Conservation (phyloP, 1,140 invertebrate genomes). For the Bradysia coprophila region DNA sequence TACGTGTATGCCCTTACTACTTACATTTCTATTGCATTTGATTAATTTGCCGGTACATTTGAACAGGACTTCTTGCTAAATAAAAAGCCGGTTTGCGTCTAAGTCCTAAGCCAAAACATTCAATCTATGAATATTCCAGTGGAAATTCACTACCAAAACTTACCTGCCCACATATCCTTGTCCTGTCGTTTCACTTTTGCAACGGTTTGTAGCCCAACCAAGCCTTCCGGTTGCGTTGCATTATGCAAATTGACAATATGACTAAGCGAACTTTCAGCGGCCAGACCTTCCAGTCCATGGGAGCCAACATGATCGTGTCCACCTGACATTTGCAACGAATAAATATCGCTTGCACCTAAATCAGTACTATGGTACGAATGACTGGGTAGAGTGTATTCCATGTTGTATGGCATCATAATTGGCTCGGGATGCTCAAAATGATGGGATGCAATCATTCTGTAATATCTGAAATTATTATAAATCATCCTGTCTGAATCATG, state of each 20-base stretch:
- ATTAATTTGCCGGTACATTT: too few species aligned
- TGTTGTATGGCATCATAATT: conserved; percentile 19
- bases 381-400: conserved; percentile 14
- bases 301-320: neutral
- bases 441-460: neutral
- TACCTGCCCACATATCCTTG: conserved; percentile 1
- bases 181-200: conserved; percentile 1
- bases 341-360: conserved; percentile 5
- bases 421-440: neutral
- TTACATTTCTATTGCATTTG: too few species aligned
- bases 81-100: too few species aligned
- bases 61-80: too few species aligned
- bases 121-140: too few species aligned
- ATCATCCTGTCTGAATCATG: too few species aligned
- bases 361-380: conserved; percentile 12
- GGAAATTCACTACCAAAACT: too few species aligned
- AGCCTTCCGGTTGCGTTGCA: neutral
- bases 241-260: neutral
- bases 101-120: too few species aligned
- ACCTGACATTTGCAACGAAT: neutral
- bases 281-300: neutral
- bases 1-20: too few species aligned
- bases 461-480: too few species aligned
- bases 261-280: neutral
- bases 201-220: neutral